phyloP scores from a whole-genome alignment of 2,888 invertebrate genomes.

The Eilema caniola region DNA sequence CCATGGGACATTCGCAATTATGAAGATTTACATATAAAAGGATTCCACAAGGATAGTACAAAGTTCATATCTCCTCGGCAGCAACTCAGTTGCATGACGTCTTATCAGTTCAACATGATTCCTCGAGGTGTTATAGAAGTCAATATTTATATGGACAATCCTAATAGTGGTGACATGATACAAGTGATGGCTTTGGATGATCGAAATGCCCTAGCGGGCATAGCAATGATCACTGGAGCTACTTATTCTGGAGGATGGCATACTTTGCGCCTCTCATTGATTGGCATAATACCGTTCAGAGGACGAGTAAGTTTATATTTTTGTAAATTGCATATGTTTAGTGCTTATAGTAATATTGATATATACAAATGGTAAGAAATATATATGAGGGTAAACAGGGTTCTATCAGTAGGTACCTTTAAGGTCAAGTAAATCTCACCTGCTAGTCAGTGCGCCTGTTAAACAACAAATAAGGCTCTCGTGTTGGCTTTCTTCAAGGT shows the following conservation, averaged over 20 bases:
- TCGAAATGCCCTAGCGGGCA: background rate
- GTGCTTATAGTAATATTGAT: too few relatives aligned
- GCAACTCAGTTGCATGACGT: background rate
- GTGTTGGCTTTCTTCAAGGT: too few relatives aligned
- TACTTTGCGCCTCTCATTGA: background rate
- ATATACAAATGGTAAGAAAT: too few relatives aligned
- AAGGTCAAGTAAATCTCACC: too few relatives aligned
- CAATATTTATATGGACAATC: background rate
- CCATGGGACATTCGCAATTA: background rate
- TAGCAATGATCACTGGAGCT: background rate
- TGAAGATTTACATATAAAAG: background rate
- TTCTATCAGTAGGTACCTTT: too few relatives aligned
- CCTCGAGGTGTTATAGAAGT: conserved; percentile 12
- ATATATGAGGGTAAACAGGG: too few relatives aligned
- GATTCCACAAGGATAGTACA: background rate
- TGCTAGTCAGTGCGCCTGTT: too few relatives aligned
- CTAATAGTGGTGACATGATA: background rate
- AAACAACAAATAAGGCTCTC: too few relatives aligned
- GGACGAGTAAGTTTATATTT: conserved; percentile 7
- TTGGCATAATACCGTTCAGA: background rate
- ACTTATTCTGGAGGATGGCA: background rate
- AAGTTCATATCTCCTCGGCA: background rate
- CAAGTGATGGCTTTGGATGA: background rate
- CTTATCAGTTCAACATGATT: background rate
- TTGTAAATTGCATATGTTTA: too few relatives aligned